Conservation (phyloP, 2,888 invertebrate genomes). For the Fissipunctia ypsillon region DNA sequence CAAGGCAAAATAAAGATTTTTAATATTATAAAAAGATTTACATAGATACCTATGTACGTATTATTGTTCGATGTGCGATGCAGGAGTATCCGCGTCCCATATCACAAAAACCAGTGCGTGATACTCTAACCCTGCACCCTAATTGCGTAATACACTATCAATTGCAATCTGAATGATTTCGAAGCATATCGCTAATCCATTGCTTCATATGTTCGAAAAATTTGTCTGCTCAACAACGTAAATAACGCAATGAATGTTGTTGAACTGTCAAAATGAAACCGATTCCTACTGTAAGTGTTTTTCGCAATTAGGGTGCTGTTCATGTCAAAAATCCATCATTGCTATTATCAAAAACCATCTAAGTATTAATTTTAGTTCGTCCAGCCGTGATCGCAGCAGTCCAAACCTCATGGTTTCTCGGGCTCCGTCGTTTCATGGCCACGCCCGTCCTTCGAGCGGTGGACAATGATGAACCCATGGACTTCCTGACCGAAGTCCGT, state of each 20-base stretch:
- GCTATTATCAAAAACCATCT: background rate
- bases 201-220: too few relatives aligned
- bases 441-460: conserved; percentile 91
- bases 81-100: background rate
- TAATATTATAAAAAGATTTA: background rate
- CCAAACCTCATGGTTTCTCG: conserved; percentile 79
- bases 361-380: conserved; percentile 73
- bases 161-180: too few relatives aligned
- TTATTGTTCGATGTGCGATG: background rate
- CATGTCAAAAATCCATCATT: background rate
- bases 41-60: background rate
- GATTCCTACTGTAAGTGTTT: too few relatives aligned
- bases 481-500: conserved; percentile 93
- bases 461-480: conserved; percentile 92
- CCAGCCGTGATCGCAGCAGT: conserved; percentile 78
- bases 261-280: too few relatives aligned
- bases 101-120: too few relatives aligned
- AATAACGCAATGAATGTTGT: too few relatives aligned
- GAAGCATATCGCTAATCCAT: too few relatives aligned
- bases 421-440: conserved; percentile 90
- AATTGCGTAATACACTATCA: too few relatives aligned
- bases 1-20: background rate
- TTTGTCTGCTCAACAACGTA: too few relatives aligned
- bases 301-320: too few relatives aligned
- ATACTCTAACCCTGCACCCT: too few relatives aligned